A percentile compares a stretch with the other conserved stretches of the same genome.
phyloP scores from a whole-genome alignment of 2,113 vertebrate genomes.

The Pomatorhinus ruficollis region DNA sequence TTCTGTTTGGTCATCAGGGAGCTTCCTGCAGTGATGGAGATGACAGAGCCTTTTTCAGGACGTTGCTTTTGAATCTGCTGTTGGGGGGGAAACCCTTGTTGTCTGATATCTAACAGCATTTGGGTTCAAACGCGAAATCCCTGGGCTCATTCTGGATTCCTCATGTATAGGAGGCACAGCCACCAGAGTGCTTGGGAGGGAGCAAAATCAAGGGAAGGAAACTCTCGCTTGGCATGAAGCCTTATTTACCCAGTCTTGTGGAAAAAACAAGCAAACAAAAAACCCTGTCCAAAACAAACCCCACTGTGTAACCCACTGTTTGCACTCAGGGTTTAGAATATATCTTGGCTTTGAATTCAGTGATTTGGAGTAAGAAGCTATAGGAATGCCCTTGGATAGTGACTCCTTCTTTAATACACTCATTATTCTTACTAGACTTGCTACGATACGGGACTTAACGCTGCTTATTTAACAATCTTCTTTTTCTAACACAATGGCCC shows the following conservation, averaged over 20 bases:
- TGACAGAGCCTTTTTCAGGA: slow-evolving; percentile 25
- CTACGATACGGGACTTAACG: background rate
- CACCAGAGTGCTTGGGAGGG: background rate
- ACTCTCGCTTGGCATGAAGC: background rate
- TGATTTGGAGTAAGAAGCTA: background rate
- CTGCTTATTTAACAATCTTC: background rate
- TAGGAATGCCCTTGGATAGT: background rate
- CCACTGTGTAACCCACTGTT: slow-evolving; percentile 11
- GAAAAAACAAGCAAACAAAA: slow-evolving; percentile 52
- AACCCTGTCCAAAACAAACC: background rate
- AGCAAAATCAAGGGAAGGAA: background rate
- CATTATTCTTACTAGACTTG: background rate
- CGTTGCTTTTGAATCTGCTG: background rate
- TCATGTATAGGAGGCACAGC: background rate
- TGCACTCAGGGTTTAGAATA: background rate
- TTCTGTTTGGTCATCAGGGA: slow-evolving; percentile 23
- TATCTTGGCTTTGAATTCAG: background rate
- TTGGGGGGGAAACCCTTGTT: background rate
- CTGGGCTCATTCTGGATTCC: slow-evolving; percentile 38
- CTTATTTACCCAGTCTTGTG: slow-evolving; percentile 9
- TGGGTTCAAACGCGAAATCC: slow-evolving; percentile 39
- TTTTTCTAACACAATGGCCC: background rate
- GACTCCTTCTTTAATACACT: background rate
- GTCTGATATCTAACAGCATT: background rate
- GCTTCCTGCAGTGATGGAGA: background rate